Percentiles rank a stretch among this genome's conserved stretches.
phyloP scores from a whole-genome alignment of 2,113 vertebrate genomes.

The Marmota flaviventris region DNA sequence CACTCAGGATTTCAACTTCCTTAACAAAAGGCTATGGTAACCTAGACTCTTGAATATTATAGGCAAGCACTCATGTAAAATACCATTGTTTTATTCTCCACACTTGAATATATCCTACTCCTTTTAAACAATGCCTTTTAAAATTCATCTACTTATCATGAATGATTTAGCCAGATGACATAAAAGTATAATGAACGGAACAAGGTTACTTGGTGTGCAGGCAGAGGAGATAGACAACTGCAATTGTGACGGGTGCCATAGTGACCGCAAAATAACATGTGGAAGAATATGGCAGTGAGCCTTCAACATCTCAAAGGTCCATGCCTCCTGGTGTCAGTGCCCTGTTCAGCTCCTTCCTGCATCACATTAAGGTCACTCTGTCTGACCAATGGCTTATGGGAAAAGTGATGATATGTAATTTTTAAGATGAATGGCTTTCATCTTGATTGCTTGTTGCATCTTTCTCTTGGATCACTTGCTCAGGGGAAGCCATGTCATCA shows the following conservation, averaged over 20 bases:
- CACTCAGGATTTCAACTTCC: not conserved
- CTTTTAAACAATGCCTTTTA: not conserved
- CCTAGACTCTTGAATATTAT: not conserved
- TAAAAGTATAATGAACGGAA: not conserved
- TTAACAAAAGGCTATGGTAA: not conserved
- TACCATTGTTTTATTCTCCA: too few species aligned
- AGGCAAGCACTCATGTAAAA: not conserved
- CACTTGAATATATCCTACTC: too few species aligned
- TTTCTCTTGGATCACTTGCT: not conserved
- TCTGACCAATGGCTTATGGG: not conserved
- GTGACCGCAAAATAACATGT: too few species aligned
- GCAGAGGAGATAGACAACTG: not conserved
- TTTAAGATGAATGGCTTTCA: not conserved
- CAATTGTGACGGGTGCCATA: rapidly evolving
- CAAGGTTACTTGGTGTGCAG: not conserved
- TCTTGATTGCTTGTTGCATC: not conserved
- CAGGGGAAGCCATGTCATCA: not conserved
- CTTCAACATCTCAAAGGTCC: not conserved
- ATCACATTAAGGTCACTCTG: not conserved
- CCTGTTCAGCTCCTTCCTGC: too few species aligned
- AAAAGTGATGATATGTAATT: not conserved
- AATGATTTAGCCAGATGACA: not conserved
- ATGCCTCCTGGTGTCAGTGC: not conserved
- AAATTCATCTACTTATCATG: not conserved
- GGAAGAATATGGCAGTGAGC: too few species aligned